Conservation (phyloP, 2,888 invertebrate genomes). For the Agapetus fuscipes region DNA sequence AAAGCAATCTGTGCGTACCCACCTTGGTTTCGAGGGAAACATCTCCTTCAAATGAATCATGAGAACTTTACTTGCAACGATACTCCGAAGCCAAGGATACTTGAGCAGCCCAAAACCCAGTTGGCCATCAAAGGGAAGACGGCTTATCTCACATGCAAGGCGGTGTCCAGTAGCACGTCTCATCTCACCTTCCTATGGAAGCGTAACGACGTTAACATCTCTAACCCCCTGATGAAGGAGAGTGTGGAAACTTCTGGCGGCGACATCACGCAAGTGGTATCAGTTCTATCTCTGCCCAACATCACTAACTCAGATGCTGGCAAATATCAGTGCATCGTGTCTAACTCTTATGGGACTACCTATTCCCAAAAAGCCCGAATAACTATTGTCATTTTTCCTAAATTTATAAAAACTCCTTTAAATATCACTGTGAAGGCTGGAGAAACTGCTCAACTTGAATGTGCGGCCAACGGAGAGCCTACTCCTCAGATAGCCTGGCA, state of each 20-base stretch:
- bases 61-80: conserved; percentile 65
- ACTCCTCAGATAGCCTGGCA: conserved; percentile 83
- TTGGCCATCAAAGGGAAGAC: conserved; percentile 83
- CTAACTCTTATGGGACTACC: conserved; percentile 80
- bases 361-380: conserved; percentile 82
- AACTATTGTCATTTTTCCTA: conserved; percentile 79
- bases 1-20: conserved; percentile 77
- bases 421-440: conserved; percentile 81
- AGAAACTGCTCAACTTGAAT: conserved; percentile 78
- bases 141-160: conserved; percentile 71
- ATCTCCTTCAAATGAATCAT: conserved; percentile 55
- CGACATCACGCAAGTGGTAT: conserved; percentile 58
- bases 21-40: conserved; percentile 58
- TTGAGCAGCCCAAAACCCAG: conserved; percentile 71
- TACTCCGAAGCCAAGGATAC: conserved; percentile 77
- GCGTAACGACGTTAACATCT: conserved; percentile 61
- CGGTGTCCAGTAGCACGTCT: conserved; percentile 66
- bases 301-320: conserved; percentile 77
- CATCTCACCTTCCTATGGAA: conserved; percentile 80
- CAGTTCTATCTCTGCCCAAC: conserved; percentile 62
- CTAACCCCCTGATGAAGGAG: conserved; percentile 38
- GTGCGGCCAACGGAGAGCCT: conserved; percentile 85
- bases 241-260: conserved; percentile 38
- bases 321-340: conserved; percentile 86
- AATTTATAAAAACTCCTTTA: conserved; percentile 72